A percentile compares a stretch with the other conserved stretches of the same genome.
Evolutionary conservation across 2,888 invertebrate genomes (phyloP).

Genomic region (Chirona hameri): DNA sequence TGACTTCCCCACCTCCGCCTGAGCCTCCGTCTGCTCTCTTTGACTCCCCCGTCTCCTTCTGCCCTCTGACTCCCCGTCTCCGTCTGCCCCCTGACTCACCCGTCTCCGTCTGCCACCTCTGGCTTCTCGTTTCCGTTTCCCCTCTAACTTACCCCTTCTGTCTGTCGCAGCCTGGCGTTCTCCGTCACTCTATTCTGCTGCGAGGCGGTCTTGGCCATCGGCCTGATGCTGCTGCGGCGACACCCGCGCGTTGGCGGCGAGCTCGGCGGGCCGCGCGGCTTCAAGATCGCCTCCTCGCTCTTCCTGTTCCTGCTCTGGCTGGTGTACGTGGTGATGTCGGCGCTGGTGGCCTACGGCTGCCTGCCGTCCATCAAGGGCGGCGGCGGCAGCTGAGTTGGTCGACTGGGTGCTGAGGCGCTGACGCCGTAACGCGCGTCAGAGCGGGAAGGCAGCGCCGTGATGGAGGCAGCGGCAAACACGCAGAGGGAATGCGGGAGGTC

Average conservation of each 20-base stretch:
- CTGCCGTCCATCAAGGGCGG: conserved; percentile 50
- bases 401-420: not conserved
- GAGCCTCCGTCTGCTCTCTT: too few species aligned
- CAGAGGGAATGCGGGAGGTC: not conserved
- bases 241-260: conserved; percentile 73
- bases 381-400: not conserved
- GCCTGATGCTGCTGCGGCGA: conserved; percentile 74
- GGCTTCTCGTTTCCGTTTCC: too few species aligned
- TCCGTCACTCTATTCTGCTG: conserved; percentile 94
- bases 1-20: too few species aligned
- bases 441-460: not conserved
- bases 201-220: conserved; percentile 77
- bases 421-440: not conserved
- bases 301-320: conserved; percentile 87
- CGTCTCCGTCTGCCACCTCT: not conserved
- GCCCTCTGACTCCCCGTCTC: not conserved
- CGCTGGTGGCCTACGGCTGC: conserved; percentile 87
- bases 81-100: not conserved
- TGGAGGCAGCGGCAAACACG: too few species aligned
- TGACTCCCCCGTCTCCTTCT: not conserved
- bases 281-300: conserved; percentile 71
- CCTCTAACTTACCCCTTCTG: too few species aligned
- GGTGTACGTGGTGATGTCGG: conserved; percentile 84
- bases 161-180: conserved; percentile 78
- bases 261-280: conserved; percentile 77